phyloP scores from a whole-genome alignment of 1,140 invertebrate species.

The Eriosoma lanigerum region DNA sequence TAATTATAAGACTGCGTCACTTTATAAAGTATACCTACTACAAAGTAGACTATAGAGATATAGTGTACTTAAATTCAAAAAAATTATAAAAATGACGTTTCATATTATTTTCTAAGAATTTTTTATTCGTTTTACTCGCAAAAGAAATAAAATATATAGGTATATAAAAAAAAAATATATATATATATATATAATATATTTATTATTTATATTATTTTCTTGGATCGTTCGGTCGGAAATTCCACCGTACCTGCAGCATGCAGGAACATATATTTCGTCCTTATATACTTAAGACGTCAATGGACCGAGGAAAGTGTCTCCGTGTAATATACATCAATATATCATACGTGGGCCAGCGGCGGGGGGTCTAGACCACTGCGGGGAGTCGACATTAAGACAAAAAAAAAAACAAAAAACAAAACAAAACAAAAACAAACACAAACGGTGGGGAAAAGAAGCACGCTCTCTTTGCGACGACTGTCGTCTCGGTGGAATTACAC shows the following conservation, averaged over 20 bases:
- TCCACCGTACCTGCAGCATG: conserved; percentile 8
- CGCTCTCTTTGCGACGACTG: conserved; percentile 34
- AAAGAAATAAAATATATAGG: not conserved
- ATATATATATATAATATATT: not conserved
- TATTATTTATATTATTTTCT: not conserved
- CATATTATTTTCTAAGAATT: not conserved
- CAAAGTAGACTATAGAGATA: too few species aligned
- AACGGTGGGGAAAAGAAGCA: conserved; percentile 38
- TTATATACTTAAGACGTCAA: conserved; percentile 50
- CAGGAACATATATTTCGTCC: conserved; percentile 17
- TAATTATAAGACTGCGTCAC: too few species aligned
- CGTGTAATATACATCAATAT: conserved; percentile 49
- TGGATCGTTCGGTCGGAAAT: not conserved
- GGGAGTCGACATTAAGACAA: conserved; percentile 51
- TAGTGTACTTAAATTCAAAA: too few species aligned
- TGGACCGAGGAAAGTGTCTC: conserved; percentile 46
- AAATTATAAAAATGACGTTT: too few species aligned
- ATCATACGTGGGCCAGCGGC: conserved; percentile 43
- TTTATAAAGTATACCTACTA: too few species aligned
- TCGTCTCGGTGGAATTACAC: conserved; percentile 40
- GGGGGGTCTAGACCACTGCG: conserved; percentile 45
- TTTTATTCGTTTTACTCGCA: not conserved
- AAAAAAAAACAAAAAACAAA: conserved; percentile 39
- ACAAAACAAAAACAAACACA: conserved; percentile 23
- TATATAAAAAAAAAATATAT: not conserved